Conservation (phyloP, 2,888 invertebrate genomes). For the Caenorhabditis sulstoni region DNA sequence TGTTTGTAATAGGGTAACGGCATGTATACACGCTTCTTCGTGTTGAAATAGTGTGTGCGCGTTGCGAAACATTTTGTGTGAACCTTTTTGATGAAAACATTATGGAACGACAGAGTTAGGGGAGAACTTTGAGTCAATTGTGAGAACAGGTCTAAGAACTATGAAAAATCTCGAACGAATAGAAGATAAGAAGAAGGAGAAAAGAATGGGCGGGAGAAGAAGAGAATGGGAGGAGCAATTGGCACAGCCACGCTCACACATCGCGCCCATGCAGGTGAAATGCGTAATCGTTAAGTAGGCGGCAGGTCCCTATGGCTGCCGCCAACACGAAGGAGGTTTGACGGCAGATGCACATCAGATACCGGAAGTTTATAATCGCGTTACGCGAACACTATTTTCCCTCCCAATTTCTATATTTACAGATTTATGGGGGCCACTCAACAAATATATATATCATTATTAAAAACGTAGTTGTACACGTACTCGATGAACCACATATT, state of each 20-base stretch:
- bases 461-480: constrained; percentile 56
- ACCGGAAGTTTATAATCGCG: constrained; percentile 56
- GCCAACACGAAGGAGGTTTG: neutral
- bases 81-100: neutral
- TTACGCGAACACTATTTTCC: constrained; percentile 42
- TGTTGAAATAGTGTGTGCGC: constrained; percentile 1
- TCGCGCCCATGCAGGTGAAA: constrained; percentile 30
- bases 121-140: neutral
- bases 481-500: constrained; percentile 45
- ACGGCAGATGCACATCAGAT: neutral
- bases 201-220: neutral
- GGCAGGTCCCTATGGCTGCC: neutral
- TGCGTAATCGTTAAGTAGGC: constrained; percentile 26
- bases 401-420: constrained; percentile 36
- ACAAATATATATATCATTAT: constrained; percentile 42
- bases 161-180: neutral
- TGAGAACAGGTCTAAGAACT: neutral
- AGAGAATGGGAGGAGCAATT: neutral
- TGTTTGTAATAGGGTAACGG: constrained; percentile 50
- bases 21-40: constrained; percentile 54
- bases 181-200: neutral
- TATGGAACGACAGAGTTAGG: neutral
- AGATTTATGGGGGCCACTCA: constrained; percentile 32
- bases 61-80: constrained; percentile 52
- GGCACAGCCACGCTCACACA: neutral